phyloP scores from a whole-genome alignment of 1,140 invertebrate genomes.

The Ctenoplectra terminalis region DNA sequence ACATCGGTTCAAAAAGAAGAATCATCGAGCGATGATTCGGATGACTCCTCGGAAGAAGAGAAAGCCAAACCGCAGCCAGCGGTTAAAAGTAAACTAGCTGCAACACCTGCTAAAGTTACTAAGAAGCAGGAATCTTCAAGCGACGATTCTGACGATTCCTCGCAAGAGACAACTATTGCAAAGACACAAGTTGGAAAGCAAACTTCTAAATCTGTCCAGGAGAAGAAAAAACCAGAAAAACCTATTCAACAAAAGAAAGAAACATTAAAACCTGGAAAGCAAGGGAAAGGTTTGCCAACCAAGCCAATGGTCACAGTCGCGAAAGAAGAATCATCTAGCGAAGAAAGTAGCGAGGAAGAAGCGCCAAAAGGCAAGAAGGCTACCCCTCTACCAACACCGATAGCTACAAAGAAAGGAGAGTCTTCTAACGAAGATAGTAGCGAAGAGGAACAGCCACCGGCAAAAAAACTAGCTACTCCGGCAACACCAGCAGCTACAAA shows the following conservation, averaged over 20 bases:
- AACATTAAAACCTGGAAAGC: conserved; percentile 1
- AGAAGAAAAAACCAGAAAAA: conserved; percentile 16
- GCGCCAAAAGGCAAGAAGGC: conserved; percentile 13
- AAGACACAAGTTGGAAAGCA: conserved; percentile 3
- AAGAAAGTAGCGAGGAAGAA: conserved; percentile 47
- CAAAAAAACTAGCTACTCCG: conserved; percentile 17
- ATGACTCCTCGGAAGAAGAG: conserved; percentile 70
- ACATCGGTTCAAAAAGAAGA: conserved; percentile 51
- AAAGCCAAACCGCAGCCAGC: conserved; percentile 39
- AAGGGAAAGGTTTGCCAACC: conserved; percentile 7
- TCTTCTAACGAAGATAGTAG: conserved; percentile 67
- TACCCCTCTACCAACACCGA: not conserved
- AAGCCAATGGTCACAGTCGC: conserved; percentile 36
- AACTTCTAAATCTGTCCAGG: not conserved
- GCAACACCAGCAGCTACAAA: conserved; percentile 10
- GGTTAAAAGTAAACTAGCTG: conserved; percentile 16
- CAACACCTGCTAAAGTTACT: not conserved
- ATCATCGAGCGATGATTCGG: conserved; percentile 65
- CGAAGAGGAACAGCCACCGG: conserved; percentile 57
- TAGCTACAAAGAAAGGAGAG: conserved; percentile 43
- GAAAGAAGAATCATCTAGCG: conserved; percentile 63
- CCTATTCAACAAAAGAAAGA: conserved; percentile 3
- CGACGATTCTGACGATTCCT: conserved; percentile 60
- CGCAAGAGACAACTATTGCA: conserved; percentile 42
- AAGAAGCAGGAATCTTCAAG: conserved; percentile 64